A percentile compares a stretch with the other conserved stretches of the same genome.
phyloP scores from a whole-genome alignment of 53 echinoderm and acorn worm species.

The Holothuria leucospilota region DNA sequence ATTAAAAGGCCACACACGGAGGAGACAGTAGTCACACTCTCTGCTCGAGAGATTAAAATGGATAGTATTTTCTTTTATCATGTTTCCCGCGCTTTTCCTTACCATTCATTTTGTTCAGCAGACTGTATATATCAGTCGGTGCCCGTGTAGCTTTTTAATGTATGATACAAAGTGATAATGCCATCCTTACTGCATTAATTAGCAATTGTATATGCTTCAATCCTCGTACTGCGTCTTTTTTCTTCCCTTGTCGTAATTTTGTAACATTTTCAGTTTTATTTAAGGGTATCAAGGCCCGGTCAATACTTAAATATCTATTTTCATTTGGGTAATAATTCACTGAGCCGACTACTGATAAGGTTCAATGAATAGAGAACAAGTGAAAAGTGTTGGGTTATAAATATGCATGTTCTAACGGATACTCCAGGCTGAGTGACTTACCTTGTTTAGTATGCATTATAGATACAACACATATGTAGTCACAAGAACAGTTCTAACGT shows the following conservation, averaged over 20 bases:
- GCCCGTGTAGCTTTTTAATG: no score
- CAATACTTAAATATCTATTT: conserved; percentile 22
- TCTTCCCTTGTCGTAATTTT: neutral
- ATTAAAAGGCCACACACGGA: neutral
- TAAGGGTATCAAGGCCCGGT: conserved; percentile 16
- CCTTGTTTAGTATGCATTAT: no score
- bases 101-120: no score
- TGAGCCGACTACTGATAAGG: neutral
- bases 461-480: no score
- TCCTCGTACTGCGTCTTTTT: neutral
- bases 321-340: conserved; percentile 11
- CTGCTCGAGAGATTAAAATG: no score
- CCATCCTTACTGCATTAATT: conserved; percentile 22
- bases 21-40: neutral
- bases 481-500: no score
- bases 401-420: conserved; percentile 1
- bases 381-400: conserved; percentile 23
- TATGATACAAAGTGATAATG: no score
- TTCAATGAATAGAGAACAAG: no score
- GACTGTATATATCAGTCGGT: no score
- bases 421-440: no score
- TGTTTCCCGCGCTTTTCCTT: no score
- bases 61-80: no score
- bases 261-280: neutral
- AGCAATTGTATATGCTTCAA: conserved; percentile 16